Base-by-base conservation (phyloP, 2,888 invertebrate genomes). In the Tolmerus cingulatus region DNA sequence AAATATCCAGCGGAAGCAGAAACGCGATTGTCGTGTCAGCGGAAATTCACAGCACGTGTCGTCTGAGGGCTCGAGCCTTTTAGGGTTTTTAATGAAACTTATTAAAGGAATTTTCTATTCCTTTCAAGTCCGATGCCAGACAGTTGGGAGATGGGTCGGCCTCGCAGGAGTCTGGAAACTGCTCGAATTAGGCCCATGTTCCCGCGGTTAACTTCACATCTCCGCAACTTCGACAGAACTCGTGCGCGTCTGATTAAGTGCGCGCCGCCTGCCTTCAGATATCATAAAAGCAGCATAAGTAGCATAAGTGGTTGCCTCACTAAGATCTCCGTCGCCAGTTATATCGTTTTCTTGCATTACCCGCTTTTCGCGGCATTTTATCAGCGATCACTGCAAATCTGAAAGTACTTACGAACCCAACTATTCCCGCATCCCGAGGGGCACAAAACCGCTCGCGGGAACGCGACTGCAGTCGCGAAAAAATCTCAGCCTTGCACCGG, bases 11-110 rank as follows among this genome's bases (percentile, higher is more conserved):
- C 27, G 81, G n/a, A 43, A 51, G 55, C 34, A 55, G 34, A 55
- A 81, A 81, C 34, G n/a, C 30, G 66, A 66, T 66, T 27, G 27
- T 30, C 51, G 81, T 66, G 8, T 46, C 30, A 55, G 27, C 34
- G 34, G 51, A 51, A 81, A 55, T 55, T 46, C 55, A 81, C 55
- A 81, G 81, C 81, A 81, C 81, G 51, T 55, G 51, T 55, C n/a
- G 51, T 79, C 14, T 14, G 23, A n/a, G 5, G 46, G 51, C 5
- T n/a, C 5, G n/a, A 81, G 23, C 0, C 43, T 78, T 40, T 43
- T 23, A 78, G 40, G 37, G 19, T 2, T 37, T 34, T 76, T 76
- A 76, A 37, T 78, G 40, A 78, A 46, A 40, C 43, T 78, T 76
- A 76, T 76, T 37, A 76, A n/a, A 1, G 8, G 14, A 76, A 76